Conservation (phyloP, 2,888 invertebrate genomes). For the Antheraea yamamai region DNA sequence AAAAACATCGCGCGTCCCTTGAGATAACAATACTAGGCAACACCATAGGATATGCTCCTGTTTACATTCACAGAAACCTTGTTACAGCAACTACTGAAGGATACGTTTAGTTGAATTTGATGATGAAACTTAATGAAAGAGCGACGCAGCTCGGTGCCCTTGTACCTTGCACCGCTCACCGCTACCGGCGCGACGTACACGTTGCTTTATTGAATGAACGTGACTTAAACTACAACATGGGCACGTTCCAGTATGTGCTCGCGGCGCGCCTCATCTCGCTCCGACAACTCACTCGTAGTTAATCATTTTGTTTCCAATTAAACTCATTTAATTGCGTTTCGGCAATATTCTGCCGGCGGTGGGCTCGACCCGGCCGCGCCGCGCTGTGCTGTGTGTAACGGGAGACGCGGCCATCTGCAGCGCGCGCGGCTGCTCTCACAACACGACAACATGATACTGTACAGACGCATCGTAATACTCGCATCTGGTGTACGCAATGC, state of each 20-base stretch:
- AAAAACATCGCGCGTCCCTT: background rate
- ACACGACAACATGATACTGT: background rate
- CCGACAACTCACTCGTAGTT: background rate
- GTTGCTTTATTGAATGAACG: background rate
- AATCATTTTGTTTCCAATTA: background rate
- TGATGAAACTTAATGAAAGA: background rate
- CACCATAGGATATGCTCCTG: background rate
- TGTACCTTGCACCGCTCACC: background rate
- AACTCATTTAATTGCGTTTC: background rate
- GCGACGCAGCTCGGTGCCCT: background rate
- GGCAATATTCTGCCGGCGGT: background rate
- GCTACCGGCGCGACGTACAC: background rate
- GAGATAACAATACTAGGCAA: background rate
- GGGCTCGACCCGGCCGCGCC: background rate
- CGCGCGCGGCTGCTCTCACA: background rate
- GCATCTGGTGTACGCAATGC: background rate
- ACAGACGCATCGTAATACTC: background rate
- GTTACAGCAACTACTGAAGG: background rate
- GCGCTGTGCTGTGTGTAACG: background rate
- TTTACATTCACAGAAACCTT: background rate
- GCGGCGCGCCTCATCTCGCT: no score
- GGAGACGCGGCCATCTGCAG: background rate
- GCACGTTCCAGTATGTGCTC: background rate
- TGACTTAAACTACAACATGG: background rate
- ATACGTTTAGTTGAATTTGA: background rate